These are phyloP conservation scores for Hiodon tergisus DNA, from an alignment of 2,113 vertebrate species.

Conservation along the genomic window DNA sequence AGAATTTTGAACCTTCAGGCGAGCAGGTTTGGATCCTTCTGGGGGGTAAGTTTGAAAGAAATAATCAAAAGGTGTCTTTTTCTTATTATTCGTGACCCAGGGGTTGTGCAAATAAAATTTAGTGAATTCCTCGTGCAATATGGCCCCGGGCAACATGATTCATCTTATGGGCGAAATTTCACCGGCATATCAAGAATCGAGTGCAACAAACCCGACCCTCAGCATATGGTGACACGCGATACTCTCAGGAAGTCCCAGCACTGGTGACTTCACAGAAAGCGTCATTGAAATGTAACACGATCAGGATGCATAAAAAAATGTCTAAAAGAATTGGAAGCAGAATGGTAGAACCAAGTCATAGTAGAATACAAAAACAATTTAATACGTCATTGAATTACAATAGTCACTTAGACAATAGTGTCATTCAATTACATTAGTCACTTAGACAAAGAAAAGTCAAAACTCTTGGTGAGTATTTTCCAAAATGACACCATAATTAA, in stretches of 20 bases:
- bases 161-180: not conserved
- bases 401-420: too few relatives aligned
- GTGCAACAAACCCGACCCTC: not conserved
- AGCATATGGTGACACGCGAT: constrained; percentile 2
- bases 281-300: not conserved
- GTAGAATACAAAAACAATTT: too few relatives aligned
- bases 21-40: not conserved
- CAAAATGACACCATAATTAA: too few relatives aligned
- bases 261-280: not conserved
- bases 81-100: not conserved
- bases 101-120: not conserved
- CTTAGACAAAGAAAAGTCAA: too few relatives aligned
- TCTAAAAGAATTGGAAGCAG: not conserved
- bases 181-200: not conserved
- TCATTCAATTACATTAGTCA: too few relatives aligned
- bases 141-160: not conserved
- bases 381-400: too few relatives aligned
- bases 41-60: not conserved
- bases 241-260: not conserved
- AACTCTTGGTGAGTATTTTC: too few relatives aligned
- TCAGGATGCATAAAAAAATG: not conserved
- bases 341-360: too few relatives aligned
- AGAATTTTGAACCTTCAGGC: too few relatives aligned
- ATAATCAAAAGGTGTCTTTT: too few relatives aligned
- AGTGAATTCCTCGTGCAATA: not conserved